Evolutionary conservation across 2,113 vertebrate species (phyloP).

Genomic region (Triplophysa tibetana): DNA sequence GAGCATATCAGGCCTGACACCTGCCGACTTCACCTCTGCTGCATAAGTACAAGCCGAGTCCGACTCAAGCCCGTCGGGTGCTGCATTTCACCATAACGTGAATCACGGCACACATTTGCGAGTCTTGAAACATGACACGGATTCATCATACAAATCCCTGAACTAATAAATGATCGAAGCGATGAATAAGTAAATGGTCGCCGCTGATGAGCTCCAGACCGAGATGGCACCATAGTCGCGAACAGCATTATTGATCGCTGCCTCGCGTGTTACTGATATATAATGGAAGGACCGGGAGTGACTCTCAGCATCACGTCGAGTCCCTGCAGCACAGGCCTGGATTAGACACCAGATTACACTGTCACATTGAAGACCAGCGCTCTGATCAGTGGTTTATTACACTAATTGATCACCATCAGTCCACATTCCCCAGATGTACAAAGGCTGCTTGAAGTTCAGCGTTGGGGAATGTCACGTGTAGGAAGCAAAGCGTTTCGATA

Average conservation of each 20-base stretch:
- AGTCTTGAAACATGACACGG: constrained; percentile 37
- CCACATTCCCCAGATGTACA: not conserved
- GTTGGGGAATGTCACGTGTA: not conserved
- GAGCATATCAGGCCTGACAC: constrained; percentile 52
- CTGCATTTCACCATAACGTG: constrained; percentile 20
- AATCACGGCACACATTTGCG: constrained; percentile 32
- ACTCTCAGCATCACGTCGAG: not conserved
- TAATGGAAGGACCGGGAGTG: constrained; percentile 26
- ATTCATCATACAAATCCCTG: constrained; percentile 41
- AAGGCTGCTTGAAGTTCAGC: not conserved
- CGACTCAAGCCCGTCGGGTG: constrained; percentile 19
- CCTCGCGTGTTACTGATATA: constrained; percentile 36
- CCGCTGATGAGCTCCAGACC: constrained; percentile 41
- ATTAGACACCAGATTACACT: constrained; percentile 49
- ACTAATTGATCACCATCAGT: constrained; percentile 45
- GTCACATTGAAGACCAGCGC: constrained; percentile 22
- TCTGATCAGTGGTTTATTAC: constrained; percentile 42
- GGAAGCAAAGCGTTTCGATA: too few relatives aligned
- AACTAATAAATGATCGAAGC: constrained; percentile 51
- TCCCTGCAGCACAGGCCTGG: constrained; percentile 31
- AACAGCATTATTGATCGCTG: constrained; percentile 44
- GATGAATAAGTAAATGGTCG: constrained; percentile 52
- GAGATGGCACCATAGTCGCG: constrained; percentile 36
- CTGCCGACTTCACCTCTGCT: constrained; percentile 49
- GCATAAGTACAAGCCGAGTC: constrained; percentile 16